Evolutionary conservation across 2,888 invertebrate genomes (phyloP).

Genomic region (Zaprionus obscuricornis): DNA sequence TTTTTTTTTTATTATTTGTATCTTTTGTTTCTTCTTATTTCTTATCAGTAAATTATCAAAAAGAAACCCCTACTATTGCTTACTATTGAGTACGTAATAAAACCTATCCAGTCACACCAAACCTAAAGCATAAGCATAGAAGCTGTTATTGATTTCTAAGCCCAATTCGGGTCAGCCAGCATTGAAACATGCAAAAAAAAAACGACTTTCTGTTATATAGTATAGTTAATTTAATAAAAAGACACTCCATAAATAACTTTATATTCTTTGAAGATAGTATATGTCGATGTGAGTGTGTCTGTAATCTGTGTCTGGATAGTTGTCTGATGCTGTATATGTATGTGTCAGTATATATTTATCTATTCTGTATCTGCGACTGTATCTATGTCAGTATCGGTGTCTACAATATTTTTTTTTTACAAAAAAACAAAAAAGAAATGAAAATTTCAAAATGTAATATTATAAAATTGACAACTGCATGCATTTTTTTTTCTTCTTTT

Average conservation of each 20-base stretch:
- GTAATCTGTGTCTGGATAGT: slow-evolving; percentile 16
- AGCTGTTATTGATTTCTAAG: slow-evolving; percentile 47
- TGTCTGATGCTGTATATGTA: too few species aligned
- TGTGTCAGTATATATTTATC: slow-evolving; percentile 1
- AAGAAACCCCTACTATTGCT: slow-evolving; percentile 18
- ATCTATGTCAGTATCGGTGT: slow-evolving; percentile 41
- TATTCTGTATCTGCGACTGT: background rate
- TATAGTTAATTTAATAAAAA: too few species aligned
- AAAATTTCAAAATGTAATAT: slow-evolving; percentile 40
- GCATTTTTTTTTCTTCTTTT: too few species aligned
- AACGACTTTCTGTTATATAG: slow-evolving; percentile 9
- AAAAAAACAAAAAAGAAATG: slow-evolving; percentile 50
- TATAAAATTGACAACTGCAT: slow-evolving; percentile 52
- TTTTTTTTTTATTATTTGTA: too few species aligned
- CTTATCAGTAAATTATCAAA: slow-evolving; percentile 24
- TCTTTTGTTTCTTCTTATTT: slow-evolving; percentile 31
- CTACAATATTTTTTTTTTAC: slow-evolving; percentile 44
- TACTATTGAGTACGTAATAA: slow-evolving; percentile 33
- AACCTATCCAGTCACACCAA: slow-evolving; percentile 57
- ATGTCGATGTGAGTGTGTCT: slow-evolving; percentile 17
- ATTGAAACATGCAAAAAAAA: slow-evolving; percentile 80
- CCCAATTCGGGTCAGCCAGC: slow-evolving; percentile 82
- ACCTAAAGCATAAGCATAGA: too few species aligned
- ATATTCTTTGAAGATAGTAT: too few species aligned
- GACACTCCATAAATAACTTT: too few species aligned